Evolutionary conservation across 1,140 invertebrate species (phyloP), one percentile per base, ranked within the genome.

Genomic region (Drosophila simulans): DNA sequence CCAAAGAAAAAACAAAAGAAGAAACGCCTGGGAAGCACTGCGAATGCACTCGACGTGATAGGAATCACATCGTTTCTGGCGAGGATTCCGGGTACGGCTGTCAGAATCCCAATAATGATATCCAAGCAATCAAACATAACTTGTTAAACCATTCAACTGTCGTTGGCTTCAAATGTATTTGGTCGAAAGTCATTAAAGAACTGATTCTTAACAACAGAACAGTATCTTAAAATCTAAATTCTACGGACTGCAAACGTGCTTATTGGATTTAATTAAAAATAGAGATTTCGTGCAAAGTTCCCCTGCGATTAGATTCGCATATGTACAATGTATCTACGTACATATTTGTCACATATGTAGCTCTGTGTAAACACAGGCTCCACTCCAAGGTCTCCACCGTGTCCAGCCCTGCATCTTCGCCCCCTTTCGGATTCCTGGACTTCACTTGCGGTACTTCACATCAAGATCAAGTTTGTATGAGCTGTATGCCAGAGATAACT

Each of bases 31-130:
- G 64, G 49, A 45, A 62, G 25, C 49, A 75, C 31, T 17, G 22
- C 8, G 66, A 55, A 46, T 59, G 59, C 51, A 62, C 56, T 72
- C 49, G 53, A 83, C 56, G 75, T 70, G 79, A 78, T 64, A 58
- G 25, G 64, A 83, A 78, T 70, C 22, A 17, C 35, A 37, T 48
- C 11, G 45, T 13, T 46, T 45, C 40, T 64, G 22, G 4, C 1
- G 10, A 52, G 45, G 45, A 51, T 63, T 49, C 31, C 45, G 43
- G 17, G 42, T 48, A 13, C 40, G 42, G 13, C n/a, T 51, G 17
- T 13, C 45, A 31, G 5, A 57, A n/a, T 22, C 20, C 20, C 20
- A 22, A 22, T 22, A 22, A 22, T 15, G 15, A 43, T 25, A 22
- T 12, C 15, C 37, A 13, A 10, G 10, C 20, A 57, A 31, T 31